A percentile compares a stretch with the other conserved stretches of the same genome.
phyloP scores from a whole-genome alignment of 2,888 invertebrate species.

The Zonitis immaculata region DNA sequence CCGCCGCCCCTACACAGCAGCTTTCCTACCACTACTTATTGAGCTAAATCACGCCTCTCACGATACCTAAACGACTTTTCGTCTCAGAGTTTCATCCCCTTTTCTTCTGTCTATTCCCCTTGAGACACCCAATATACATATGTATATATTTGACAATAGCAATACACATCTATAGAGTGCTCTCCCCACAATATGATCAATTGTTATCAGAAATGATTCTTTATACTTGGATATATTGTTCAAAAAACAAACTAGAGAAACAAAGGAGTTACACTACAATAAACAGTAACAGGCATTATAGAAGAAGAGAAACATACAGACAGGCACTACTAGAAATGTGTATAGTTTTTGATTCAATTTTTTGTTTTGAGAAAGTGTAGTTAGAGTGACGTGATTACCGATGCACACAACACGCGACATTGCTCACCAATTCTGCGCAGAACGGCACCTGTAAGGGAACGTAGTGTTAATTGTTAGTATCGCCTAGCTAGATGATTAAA shows the following conservation, averaged over 20 bases:
- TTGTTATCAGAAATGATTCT: too few species aligned
- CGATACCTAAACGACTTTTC: too few species aligned
- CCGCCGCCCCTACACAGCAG: too few species aligned
- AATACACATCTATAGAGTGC: slow-evolving; percentile 50
- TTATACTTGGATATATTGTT: background rate
- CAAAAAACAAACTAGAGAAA: background rate
- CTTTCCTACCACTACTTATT: too few species aligned
- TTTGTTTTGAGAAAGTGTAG: slow-evolving; percentile 38
- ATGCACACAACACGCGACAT: slow-evolving; percentile 93
- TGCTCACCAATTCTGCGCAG: slow-evolving; percentile 93
- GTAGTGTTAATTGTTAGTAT: slow-evolving; percentile 53
- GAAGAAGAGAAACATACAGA: slow-evolving; percentile 15
- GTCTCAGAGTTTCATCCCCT: too few species aligned
- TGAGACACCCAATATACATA: too few species aligned
- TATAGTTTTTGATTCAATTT: slow-evolving; percentile 30
- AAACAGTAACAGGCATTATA: slow-evolving; percentile 18
- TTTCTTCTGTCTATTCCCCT: too few species aligned
- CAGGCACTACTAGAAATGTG: slow-evolving; percentile 51
- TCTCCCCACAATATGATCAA: slow-evolving; percentile 25
- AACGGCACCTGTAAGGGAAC: slow-evolving; percentile 76
- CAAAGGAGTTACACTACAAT: slow-evolving; percentile 2
- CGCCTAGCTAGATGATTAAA: slow-evolving; percentile 45
- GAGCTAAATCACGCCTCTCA: too few species aligned
- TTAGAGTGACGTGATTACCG: slow-evolving; percentile 83
- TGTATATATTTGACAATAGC: too few species aligned